phyloP scores from a whole-genome alignment of 2,113 vertebrate species.

The Heterotis niloticus region DNA sequence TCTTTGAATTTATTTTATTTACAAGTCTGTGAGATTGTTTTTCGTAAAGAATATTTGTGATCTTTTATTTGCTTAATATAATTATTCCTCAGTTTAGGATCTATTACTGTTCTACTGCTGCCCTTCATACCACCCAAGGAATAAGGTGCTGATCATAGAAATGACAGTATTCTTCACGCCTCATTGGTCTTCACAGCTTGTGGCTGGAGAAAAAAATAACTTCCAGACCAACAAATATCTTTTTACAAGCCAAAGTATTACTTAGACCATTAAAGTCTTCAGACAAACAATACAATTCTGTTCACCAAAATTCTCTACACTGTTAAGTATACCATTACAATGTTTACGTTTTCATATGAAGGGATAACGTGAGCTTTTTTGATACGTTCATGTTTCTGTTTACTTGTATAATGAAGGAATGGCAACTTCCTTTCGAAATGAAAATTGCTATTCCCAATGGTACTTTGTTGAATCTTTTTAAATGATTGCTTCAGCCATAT shows the following conservation, averaged over 20 bases:
- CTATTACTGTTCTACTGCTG: slow-evolving; percentile 35
- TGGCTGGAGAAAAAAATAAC: slow-evolving; percentile 15
- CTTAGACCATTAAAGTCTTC: too few relatives aligned
- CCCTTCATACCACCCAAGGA: slow-evolving; percentile 27
- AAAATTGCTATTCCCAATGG: too few relatives aligned
- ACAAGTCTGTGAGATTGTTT: slow-evolving; percentile 58
- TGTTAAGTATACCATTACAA: too few relatives aligned
- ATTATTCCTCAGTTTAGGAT: slow-evolving; percentile 24
- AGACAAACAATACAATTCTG: neutral
- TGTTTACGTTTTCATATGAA: too few relatives aligned
- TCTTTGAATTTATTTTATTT: slow-evolving; percentile 51
- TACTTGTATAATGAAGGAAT: too few relatives aligned
- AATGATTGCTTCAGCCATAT: too few relatives aligned
- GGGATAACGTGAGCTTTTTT: too few relatives aligned
- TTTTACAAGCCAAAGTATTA: too few relatives aligned
- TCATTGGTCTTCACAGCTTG: slow-evolving; percentile 36
- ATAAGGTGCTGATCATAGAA: slow-evolving; percentile 49
- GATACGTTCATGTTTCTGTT: too few relatives aligned
- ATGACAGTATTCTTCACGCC: slow-evolving; percentile 20
- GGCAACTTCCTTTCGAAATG: too few relatives aligned
- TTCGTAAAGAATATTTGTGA: slow-evolving; percentile 33
- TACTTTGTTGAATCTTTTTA: too few relatives aligned
- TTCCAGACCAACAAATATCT: neutral
- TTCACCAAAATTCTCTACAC: neutral
- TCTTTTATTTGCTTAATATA: slow-evolving; percentile 26